These are phyloP conservation scores for Pangasius macronema DNA, from an alignment of 2,797 vertebrate genomes.

Conservation along the genomic window DNA sequence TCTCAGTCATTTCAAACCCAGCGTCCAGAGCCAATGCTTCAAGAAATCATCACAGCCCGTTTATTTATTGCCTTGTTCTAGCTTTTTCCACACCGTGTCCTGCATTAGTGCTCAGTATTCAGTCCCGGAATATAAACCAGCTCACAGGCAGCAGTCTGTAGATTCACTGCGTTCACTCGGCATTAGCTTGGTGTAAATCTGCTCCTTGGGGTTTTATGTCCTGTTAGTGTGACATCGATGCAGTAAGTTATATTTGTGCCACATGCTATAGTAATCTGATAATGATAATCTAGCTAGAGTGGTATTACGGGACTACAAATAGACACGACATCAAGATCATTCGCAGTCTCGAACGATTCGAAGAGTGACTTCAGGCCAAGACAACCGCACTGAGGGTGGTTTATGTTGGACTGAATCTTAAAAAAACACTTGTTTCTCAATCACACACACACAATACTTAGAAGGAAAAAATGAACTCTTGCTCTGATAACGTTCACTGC, in stretches of 20 bases:
- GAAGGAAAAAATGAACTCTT: neutral
- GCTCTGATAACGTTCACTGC: neutral
- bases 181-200: neutral
- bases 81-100: neutral
- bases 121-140: neutral
- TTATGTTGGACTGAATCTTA: neutral
- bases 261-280: no score
- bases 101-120: neutral
- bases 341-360: no score
- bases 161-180: neutral
- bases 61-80: neutral
- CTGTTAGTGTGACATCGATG: neutral
- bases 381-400: constrained; percentile 10
- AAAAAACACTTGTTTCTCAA: neutral
- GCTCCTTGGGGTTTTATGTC: neutral
- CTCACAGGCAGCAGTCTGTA: neutral
- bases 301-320: no score
- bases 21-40: neutral
- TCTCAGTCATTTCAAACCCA: neutral
- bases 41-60: neutral
- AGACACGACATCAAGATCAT: no score
- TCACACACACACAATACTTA: neutral
- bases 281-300: no score
- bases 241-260: neutral
- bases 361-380: neutral